A percentile compares a stretch with the other conserved stretches of the same genome.
These are phyloP conservation scores for Porites lutea DNA, from an alignment of 64 coral and sea anemone genomes.

Conservation along the genomic window DNA sequence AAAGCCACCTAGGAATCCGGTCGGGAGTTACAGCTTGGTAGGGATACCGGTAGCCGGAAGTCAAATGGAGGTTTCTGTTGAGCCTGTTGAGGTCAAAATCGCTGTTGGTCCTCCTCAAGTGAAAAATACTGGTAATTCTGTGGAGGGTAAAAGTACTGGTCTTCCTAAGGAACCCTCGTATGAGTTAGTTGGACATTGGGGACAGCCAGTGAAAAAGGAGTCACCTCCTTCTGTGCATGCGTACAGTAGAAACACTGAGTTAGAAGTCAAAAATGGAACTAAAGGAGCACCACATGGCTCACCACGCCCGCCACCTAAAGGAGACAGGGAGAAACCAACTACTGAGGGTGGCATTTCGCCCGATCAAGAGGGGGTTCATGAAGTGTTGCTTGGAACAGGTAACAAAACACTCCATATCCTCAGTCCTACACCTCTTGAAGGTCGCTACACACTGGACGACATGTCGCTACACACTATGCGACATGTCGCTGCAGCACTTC, in stretches of 20 bases:
- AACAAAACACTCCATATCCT: neutral
- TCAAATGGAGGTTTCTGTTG: neutral
- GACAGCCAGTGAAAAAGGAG: neutral
- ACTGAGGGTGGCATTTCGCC: neutral
- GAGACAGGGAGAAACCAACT: neutral
- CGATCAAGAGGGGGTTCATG: neutral
- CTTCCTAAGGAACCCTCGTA: neutral
- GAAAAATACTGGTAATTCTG: neutral
- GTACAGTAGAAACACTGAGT: neutral
- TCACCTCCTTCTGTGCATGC: neutral
- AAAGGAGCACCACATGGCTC: neutral
- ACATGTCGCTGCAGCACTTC: too few relatives aligned
- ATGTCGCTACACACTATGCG: too few relatives aligned
- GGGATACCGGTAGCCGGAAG: neutral
- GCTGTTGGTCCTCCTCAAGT: neutral
- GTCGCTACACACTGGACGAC: neutral
- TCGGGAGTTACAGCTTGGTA: conserved; percentile 19
- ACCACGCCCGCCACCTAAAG: neutral
- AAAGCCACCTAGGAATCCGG: neutral
- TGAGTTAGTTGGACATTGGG: conserved; percentile 4
- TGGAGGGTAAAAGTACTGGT: neutral
- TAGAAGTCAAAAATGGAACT: neutral
- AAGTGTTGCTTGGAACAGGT: neutral
- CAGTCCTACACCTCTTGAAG: neutral
- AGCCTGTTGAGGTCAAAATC: neutral